phyloP scores from a whole-genome alignment of 1,140 invertebrate species.

The Gonioctena quinquepunctata region DNA sequence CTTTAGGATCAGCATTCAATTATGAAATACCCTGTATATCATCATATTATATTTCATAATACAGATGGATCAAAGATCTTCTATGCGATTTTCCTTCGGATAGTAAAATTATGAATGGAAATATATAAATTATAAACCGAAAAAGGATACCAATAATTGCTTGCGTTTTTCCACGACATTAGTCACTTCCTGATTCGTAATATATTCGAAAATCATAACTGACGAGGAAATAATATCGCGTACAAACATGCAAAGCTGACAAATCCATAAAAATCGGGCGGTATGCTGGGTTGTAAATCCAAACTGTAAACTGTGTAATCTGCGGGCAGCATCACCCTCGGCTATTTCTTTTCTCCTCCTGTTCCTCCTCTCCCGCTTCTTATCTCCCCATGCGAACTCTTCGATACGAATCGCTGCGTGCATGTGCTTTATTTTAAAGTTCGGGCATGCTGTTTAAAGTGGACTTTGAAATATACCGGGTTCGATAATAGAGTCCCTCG shows the following conservation, averaged over 20 bases:
- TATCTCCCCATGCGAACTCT: constrained; percentile 6
- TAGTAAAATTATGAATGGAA: no score
- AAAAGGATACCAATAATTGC: no score
- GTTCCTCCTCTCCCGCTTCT: constrained; percentile 16
- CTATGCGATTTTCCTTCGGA: no score
- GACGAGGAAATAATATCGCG: constrained; percentile 25
- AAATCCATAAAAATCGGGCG: constrained; percentile 47
- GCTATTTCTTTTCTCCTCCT: background rate
- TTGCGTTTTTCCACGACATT: no score
- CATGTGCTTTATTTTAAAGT: constrained; percentile 45
- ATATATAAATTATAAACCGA: no score
- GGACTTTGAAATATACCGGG: background rate
- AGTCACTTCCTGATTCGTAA: background rate
- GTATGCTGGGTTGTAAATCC: constrained; percentile 47
- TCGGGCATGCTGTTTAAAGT: background rate
- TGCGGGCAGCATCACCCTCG: constrained; percentile 37
- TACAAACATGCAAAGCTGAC: constrained; percentile 43
- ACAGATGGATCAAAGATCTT: no score
- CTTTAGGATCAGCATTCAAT: no score
- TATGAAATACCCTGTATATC: no score
- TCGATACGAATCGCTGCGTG: constrained; percentile 43
- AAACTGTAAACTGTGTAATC: constrained; percentile 51
- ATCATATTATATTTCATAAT: no score
- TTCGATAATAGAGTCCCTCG: background rate
- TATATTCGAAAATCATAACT: background rate